Evolutionary conservation across 2,113 vertebrate species (phyloP).

Genomic region (Onychorhynchus coronatus): DNA sequence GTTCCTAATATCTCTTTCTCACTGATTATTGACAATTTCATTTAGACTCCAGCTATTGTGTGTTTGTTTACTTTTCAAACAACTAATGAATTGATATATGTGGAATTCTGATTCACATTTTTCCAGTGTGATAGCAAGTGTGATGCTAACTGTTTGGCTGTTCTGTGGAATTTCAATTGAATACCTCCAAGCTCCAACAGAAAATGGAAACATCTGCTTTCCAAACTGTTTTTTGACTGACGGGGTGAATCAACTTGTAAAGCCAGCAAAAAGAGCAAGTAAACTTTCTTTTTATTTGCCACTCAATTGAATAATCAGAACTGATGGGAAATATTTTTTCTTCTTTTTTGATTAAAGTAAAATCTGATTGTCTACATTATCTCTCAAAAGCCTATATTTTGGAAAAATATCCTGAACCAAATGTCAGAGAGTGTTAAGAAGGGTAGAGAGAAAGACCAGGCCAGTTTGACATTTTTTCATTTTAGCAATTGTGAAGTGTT

Average conservation of each 20-base stretch:
- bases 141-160: neutral
- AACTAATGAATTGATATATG: constrained; percentile 32
- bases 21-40: neutral
- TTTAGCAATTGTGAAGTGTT: neutral
- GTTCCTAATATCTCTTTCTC: constrained; percentile 13
- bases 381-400: neutral
- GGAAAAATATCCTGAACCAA: neutral
- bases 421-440: neutral
- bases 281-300: neutral
- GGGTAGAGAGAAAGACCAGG: neutral
- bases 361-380: neutral
- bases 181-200: neutral
- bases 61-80: constrained; percentile 13
- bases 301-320: neutral
- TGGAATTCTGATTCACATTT: constrained; percentile 31
- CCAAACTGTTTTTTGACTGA: neutral
- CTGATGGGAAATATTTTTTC: neutral
- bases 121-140: constrained; percentile 6
- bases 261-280: constrained; percentile 7
- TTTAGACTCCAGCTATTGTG: constrained; percentile 19
- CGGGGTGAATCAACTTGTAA: neutral
- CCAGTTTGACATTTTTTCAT: neutral
- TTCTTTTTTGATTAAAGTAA: neutral
- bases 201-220: constrained; percentile 31
- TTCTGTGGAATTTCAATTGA: constrained; percentile 26